Evolutionary conservation across 2,888 invertebrate genomes (phyloP), one percentile per base, ranked within the genome.

Genomic region (Luperina nickerlii): DNA sequence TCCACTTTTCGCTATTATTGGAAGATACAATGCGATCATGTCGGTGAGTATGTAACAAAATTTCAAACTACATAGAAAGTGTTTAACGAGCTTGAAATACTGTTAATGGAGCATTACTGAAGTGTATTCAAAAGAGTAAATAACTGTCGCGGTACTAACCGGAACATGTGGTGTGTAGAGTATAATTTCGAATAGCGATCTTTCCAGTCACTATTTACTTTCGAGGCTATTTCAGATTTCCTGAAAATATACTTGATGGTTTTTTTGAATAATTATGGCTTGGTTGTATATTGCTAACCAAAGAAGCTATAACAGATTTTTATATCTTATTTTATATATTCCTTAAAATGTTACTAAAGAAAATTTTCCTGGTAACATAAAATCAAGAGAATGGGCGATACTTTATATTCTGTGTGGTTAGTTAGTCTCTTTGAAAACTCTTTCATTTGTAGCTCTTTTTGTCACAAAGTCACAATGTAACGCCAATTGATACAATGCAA

Each of bases 151-250:
- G 32, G n/a, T 73, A 93, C 95, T 94, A 82, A 95, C 95, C 88
- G 67, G 45, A 92, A 89, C 83, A 91, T 80, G 20, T 90, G 91
- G 57, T 92, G 91, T 62, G 93, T 89, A 6, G 95, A 95, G 87
- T 96, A 96, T 24, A 96, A 88, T 88, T 93, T 94, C n/a, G 94
- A 92, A 84, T 96, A 96, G 54, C 96, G 94, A 27, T 92, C 90
- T 90, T 94, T 96, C 96, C 96, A 96, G 80, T 95, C 93, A 24
- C 90, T 92, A 86, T 93, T 88, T 86, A 91, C 93, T 69, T 87
- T 92, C 95, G 95, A 95, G 67, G 86, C 68, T 38, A 93, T 88
- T 60, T 71, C 71, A 42, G 38, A 42, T 71, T 89, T 94, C 93
- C 96, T 96, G 89, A 81, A 94, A 93, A 80, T 71, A 79, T 60